Base-by-base conservation (phyloP, 2,888 invertebrate species). In the Tyria jacobaeae region DNA sequence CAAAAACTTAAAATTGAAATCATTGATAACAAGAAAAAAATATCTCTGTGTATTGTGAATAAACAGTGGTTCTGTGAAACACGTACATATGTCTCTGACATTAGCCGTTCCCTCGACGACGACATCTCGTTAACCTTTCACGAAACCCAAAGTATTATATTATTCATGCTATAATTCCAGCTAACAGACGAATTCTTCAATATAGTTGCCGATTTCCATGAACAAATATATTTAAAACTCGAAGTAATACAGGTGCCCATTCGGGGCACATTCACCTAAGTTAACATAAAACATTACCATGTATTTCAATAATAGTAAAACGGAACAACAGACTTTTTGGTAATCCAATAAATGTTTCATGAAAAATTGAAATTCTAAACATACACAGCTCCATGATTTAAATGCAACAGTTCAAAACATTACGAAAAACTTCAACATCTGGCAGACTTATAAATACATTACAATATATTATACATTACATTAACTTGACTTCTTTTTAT, bases 101-200 rank as follows among this genome's bases (percentile, higher is more conserved):
- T 82, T 81, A 81, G 79, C 12, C 55, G 44, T 55, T 41, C 55
- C 44, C 44, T 55, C 72, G 35, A 48, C 48, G 51, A 15, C 84
- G 83, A 59, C 85, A 69, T 75, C 86, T 83, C 77, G 88, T 90
- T 91, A 90, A 92, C 92, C 92, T 92, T 91, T 92, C 91, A 91
- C 91, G 91, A 78, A 68, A 73, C 78, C 73, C 73, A 41, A 47
- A 58, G 63, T 60, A 65, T 84, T 86, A 76, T 85, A 87, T 90
- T 88, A 91, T 90, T 88, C 85, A 90, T 84, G 75, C 77, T 75
- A 73, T 81, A 83, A 83, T 82, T 81, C 80, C 78, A 81, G 74
- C 66, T 63, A 71, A 77, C 76, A 64, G 62, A 67, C 77, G 63
- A 75, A 79, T 82, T 80, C 76, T 78, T 73, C 67, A 73, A 79